Conservation (phyloP, 1,140 invertebrate species). For the Calosoma granatense region DNA sequence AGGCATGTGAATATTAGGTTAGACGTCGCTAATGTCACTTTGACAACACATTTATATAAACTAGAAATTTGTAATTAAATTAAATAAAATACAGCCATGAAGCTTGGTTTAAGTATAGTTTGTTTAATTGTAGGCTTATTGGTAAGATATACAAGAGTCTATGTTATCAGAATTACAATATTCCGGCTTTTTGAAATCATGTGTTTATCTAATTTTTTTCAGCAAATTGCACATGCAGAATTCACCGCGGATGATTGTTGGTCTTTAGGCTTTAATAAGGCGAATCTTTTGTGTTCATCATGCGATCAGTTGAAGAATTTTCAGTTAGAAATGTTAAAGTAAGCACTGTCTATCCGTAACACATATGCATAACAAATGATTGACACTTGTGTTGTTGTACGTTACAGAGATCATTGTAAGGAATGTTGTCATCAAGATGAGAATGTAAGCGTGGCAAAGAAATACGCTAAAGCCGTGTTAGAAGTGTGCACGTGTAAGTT, state of each 20-base stretch:
- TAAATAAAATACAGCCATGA: no score
- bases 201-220: no score
- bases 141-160: not conserved
- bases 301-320: constrained; percentile 77
- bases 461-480: constrained; percentile 75
- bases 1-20: no score
- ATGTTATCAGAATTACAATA: no score
- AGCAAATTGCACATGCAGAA: constrained; percentile 32
- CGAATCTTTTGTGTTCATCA: constrained; percentile 76
- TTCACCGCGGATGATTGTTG: constrained; percentile 74
- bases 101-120: not conserved
- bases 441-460: constrained; percentile 47
- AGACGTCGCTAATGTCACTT: no score
- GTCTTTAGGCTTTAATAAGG: constrained; percentile 75
- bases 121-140: not conserved
- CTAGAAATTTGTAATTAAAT: no score
- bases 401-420: constrained; percentile 57
- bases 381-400: constrained; percentile 3
- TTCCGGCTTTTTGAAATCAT: no score
- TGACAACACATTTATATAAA: no score
- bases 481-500: constrained; percentile 95
- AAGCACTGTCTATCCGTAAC: no score
- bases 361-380: constrained; percentile 25
- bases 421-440: constrained; percentile 63
- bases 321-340: constrained; percentile 56